Evolutionary conservation across 2,888 invertebrate genomes (phyloP).

Genomic region (Cerceris rybyensis): DNA sequence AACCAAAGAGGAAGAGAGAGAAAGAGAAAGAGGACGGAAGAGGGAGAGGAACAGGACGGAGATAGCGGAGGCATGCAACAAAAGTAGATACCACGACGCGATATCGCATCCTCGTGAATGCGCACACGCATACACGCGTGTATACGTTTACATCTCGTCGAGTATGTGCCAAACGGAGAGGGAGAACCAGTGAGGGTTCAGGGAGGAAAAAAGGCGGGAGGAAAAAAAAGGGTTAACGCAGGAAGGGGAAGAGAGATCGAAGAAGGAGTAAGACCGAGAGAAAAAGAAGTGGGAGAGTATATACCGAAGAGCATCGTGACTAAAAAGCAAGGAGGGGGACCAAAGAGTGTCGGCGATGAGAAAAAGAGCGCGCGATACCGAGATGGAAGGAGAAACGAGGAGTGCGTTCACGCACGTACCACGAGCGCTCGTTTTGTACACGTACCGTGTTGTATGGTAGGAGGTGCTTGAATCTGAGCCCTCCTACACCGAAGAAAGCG

Average conservation of each 20-base stretch:
- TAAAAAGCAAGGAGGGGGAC: constrained; percentile 22
- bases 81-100: constrained; percentile 66
- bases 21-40: constrained; percentile 8
- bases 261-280: constrained; percentile 1
- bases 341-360: constrained; percentile 12
- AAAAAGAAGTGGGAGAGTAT: constrained; percentile 8
- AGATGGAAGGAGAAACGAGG: constrained; percentile 1
- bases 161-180: constrained; percentile 8
- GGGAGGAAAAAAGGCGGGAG: neutral
- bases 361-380: constrained; percentile 8
- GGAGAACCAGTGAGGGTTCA: neutral
- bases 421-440: constrained; percentile 33
- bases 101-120: constrained; percentile 54
- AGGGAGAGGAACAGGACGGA: constrained; percentile 31
- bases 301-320: constrained; percentile 3
- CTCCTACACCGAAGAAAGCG: constrained; percentile 48
- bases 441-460: constrained; percentile 36
- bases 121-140: constrained; percentile 18
- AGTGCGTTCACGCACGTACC: constrained; percentile 31
- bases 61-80: constrained; percentile 67
- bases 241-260: neutral
- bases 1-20: constrained; percentile 2
- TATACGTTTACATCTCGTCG: constrained; percentile 6
- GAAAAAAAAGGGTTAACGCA: neutral
- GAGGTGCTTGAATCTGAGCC: constrained; percentile 57